Evolutionary conservation across 2,797 vertebrate species (phyloP), one percentile per base, ranked within the genome.

Genomic region (Harpagifer antarcticus): DNA sequence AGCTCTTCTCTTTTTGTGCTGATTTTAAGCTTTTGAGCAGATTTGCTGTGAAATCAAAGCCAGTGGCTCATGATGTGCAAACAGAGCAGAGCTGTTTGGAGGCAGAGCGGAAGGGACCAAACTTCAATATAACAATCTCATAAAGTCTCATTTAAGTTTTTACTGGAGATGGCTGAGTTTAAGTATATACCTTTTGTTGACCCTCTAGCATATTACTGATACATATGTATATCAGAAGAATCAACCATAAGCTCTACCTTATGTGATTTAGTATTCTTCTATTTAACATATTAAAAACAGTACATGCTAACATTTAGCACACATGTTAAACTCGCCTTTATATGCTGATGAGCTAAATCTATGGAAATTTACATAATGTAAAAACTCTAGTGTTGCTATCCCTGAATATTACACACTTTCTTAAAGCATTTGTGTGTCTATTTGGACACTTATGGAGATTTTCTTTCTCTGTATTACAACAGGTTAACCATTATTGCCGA

Each of bases 401-500:
- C 0, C 1, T 58, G 3, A 23, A n/a, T 44, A 2, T 55, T 20
- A 14, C 33, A 43, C 9, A 23, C 3, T 3, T n/a, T 53, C 11
- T 27, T 45, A 19, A 4, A 37, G 31, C 14, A 37, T 37, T 37
- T 37, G 0, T 60, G 31, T 62, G 12, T 65, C 0, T 53, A 11
- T 65, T 40, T 33, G 31, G 20, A 48, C 10, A 17, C 11, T 53
- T 42, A 15, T 23, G 54, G 23, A 62, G 13, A 16, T 27, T 5
- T 20, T 20, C n/a, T 59, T 65, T 9, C 56, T 81, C 16, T 86
- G 33, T 60, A 1, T 44, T 75, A 3, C 65, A 44, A 78, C 94
- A 99, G 98, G 93, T 93, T 99, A 92, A 99, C 98, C 71, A 99
- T 99, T 87, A 98, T 93, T 86, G 98, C 98, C 2, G 96, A 99